A percentile compares a stretch with the other conserved stretches of the same genome.
These are phyloP conservation scores for Phocoena phocoena DNA, from an alignment of 2,113 vertebrate species.

Conservation along the genomic window DNA sequence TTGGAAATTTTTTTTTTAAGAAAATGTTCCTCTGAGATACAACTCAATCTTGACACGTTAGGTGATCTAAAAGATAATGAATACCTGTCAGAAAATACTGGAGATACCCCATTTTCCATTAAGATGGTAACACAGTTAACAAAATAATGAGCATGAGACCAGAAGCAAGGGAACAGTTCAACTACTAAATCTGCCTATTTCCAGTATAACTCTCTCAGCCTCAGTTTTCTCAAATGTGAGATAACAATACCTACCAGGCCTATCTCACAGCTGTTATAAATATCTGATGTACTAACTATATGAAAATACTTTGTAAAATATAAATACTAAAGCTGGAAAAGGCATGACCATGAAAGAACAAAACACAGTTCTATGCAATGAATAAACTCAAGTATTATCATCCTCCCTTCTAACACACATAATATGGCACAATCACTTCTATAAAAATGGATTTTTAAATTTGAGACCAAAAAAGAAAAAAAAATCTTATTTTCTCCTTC, in stretches of 20 bases:
- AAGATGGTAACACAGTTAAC: neutral
- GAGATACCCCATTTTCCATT: neutral
- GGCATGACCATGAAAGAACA: neutral
- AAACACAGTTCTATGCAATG: neutral
- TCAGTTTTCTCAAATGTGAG: neutral
- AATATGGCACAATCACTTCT: neutral
- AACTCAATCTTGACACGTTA: neutral
- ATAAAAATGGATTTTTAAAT: neutral
- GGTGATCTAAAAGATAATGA: conserved; percentile 18
- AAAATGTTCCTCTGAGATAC: conserved; percentile 24
- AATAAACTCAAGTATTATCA: neutral
- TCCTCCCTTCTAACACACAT: neutral
- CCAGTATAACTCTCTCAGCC: neutral
- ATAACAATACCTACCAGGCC: neutral
- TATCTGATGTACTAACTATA: neutral
- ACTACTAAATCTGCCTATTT: neutral
- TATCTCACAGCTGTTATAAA: neutral
- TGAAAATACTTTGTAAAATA: neutral
- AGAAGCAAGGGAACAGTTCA: neutral
- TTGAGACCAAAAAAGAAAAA: neutral
- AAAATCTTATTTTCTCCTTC: neutral
- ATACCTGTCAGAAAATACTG: conserved; percentile 19
- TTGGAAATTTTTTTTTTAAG: neutral
- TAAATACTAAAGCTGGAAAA: neutral
- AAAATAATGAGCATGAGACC: neutral